These are phyloP conservation scores for Gonioctena quinquepunctata DNA, from an alignment of 1,140 invertebrate species.

Conservation along the genomic window DNA sequence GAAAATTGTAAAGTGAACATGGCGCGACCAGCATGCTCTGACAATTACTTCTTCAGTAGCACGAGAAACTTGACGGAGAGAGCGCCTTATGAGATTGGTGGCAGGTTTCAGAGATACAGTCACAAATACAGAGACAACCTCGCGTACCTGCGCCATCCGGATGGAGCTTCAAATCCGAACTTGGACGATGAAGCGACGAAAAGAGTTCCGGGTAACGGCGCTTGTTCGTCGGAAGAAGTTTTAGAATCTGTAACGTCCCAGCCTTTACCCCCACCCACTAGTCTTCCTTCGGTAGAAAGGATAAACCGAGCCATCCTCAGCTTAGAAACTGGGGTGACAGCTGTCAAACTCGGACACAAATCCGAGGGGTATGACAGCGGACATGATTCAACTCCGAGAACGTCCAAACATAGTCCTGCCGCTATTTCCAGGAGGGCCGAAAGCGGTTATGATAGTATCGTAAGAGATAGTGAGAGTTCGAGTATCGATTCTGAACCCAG, in stretches of 20 bases:
- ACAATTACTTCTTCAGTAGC: conserved; percentile 52
- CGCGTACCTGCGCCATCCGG: conserved; percentile 80
- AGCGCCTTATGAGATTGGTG: conserved; percentile 33
- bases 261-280: conserved; percentile 59
- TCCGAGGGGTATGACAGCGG: conserved; percentile 79
- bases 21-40: conserved; percentile 68
- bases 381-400: conserved; percentile 75
- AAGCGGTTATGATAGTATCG: conserved; percentile 88
- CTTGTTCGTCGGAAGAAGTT: conserved; percentile 34
- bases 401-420: conserved; percentile 74
- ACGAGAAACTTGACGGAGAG: conserved; percentile 58
- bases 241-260: conserved; percentile 44
- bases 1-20: conserved; percentile 74
- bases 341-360: conserved; percentile 60
- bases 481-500: conserved; percentile 79
- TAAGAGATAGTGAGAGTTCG: conserved; percentile 83
- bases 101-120: conserved; percentile 55
- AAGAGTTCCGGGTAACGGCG: conserved; percentile 67
- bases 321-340: conserved; percentile 61
- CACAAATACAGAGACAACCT: conserved; percentile 63
- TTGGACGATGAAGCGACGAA: conserved; percentile 72
- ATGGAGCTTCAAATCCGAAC: conserved; percentile 90
- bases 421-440: conserved; percentile 74
- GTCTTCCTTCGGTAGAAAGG: conserved; percentile 59
- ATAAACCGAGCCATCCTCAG: conserved; percentile 62